Base-by-base conservation (phyloP, 1,140 invertebrate genomes). In the Artemia franciscana region DNA sequence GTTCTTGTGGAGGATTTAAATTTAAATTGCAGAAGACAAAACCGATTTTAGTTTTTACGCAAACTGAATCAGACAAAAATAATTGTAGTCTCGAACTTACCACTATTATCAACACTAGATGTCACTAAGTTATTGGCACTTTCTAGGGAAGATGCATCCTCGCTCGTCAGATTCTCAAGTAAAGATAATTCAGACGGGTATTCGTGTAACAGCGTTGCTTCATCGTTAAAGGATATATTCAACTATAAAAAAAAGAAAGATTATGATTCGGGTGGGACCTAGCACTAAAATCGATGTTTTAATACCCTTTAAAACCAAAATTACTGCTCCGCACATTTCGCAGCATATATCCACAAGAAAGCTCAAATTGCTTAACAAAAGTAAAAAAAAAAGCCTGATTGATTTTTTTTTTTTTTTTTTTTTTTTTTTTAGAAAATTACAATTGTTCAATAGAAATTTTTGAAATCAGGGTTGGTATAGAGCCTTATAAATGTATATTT, bases 131-230 rank as follows among this genome's bases (percentile, higher is more conserved):
- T 18, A 51, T 18, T 51, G 12, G 12, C 21, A 12, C 12, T 51
- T 51, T 51, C 56, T 24, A 25, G 5, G 30, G 58, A 59, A 62
- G 25, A 21, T 24, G 26, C 39, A 26, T 24, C 58, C 9, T 65
- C 60, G 26, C 60, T 58, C 23, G 18, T 9, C 30, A 24, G 5
- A 26, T 69, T 64, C 69, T 81, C 77, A 24, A 84, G 72, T 67
- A 83, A 73, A 57, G 85, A 88, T 57, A 80, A 78, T 73, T 90
- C 87, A 64, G 86, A 88, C 56, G 86, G 86, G 71, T 91, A 91
- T 73, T 89, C 86, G 74, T 85, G 88, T 30, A 84, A 85, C 61
- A 81, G 79, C 59, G 84, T 87, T 25, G 84, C 80, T 30, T 79
- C 80, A 70, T 90, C 86, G 70, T 88, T 83, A 73, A 91, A 90